Conservation (phyloP, 23 tunicate species). For the Pegea sp. region DNA sequence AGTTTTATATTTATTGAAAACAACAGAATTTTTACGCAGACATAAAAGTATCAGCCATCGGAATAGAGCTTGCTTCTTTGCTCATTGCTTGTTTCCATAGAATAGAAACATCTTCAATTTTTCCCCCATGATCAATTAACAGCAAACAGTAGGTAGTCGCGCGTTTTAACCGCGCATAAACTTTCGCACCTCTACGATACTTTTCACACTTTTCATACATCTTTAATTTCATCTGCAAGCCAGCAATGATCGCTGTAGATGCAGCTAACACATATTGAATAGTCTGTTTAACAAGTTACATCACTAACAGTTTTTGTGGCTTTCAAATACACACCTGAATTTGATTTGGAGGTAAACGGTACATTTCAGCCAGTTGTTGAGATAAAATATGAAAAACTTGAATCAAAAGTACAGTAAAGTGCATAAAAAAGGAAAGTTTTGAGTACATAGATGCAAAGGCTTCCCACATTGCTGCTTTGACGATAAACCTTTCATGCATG, state of each 20-base stretch:
- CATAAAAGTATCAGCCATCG: conserved; percentile 54
- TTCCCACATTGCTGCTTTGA: conserved; percentile 53
- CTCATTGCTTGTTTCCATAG: conserved; percentile 83
- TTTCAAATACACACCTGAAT: not conserved
- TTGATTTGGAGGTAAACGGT: not conserved
- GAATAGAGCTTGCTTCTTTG: conserved; percentile 60
- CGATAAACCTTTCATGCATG: conserved; percentile 58
- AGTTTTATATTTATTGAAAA: no score
- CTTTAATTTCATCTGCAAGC: conserved; percentile 59
- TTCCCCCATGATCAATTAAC: conserved; percentile 71
- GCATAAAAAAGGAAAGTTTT: conserved; percentile 29
- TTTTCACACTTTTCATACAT: conserved; percentile 48
- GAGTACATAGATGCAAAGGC: conserved; percentile 25
- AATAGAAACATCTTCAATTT: conserved; percentile 50
- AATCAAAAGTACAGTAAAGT: conserved; percentile 35
- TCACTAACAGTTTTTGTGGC: conserved; percentile 3
- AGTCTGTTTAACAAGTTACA: conserved; percentile 10
- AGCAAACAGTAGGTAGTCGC: conserved; percentile 46
- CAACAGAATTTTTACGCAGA: no score
- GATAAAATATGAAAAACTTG: conserved; percentile 58
- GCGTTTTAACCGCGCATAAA: conserved; percentile 39
- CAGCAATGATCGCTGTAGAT: conserved; percentile 29
- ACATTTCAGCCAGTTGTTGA: conserved; percentile 29
- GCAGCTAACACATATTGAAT: conserved; percentile 47
- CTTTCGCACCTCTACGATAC: conserved; percentile 71